Evolutionary conservation across 2,797 vertebrate species (phyloP).

Genomic region (Myoxocephalus aenaeus): DNA sequence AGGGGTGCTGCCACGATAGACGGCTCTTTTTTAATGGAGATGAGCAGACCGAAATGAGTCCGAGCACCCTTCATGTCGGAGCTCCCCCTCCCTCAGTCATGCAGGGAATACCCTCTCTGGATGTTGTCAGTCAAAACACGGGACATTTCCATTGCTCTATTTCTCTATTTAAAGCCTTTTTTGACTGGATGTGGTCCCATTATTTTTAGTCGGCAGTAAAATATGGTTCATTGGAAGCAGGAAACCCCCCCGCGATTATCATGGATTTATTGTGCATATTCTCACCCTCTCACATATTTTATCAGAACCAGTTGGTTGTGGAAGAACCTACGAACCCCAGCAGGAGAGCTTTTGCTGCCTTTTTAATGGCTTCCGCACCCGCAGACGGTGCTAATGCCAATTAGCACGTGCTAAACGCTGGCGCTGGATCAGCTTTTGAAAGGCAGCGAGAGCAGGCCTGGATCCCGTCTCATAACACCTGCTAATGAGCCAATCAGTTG

Average conservation of each 20-base stretch:
- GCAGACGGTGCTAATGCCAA: slow-evolving; percentile 71
- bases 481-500: slow-evolving; percentile 80
- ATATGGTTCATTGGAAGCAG: slow-evolving; percentile 57
- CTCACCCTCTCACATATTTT: slow-evolving; percentile 56
- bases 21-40: slow-evolving; percentile 55
- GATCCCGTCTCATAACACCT: slow-evolving; percentile 76
- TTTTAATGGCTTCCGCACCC: slow-evolving; percentile 68
- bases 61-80: slow-evolving; percentile 30
- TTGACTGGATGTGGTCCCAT: slow-evolving; percentile 54
- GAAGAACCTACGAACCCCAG: slow-evolving; percentile 25
- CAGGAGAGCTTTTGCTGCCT: slow-evolving; percentile 40
- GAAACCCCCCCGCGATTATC: slow-evolving; percentile 64
- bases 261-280: slow-evolving; percentile 66
- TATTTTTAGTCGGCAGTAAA: slow-evolving; percentile 54
- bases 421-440: slow-evolving; percentile 64
- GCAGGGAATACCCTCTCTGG: slow-evolving; percentile 43
- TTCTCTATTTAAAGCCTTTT: slow-evolving; percentile 54
- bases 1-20: slow-evolving; percentile 37
- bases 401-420: slow-evolving; percentile 80
- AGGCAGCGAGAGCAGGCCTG: slow-evolving; percentile 54
- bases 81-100: slow-evolving; percentile 42
- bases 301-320: slow-evolving; percentile 56
- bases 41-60: slow-evolving; percentile 50
- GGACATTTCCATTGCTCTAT: slow-evolving; percentile 47
- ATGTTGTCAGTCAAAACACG: slow-evolving; percentile 60